Evolutionary conservation across 23 tunicate species (phyloP).

Genomic region (Ciona savignyi): DNA sequence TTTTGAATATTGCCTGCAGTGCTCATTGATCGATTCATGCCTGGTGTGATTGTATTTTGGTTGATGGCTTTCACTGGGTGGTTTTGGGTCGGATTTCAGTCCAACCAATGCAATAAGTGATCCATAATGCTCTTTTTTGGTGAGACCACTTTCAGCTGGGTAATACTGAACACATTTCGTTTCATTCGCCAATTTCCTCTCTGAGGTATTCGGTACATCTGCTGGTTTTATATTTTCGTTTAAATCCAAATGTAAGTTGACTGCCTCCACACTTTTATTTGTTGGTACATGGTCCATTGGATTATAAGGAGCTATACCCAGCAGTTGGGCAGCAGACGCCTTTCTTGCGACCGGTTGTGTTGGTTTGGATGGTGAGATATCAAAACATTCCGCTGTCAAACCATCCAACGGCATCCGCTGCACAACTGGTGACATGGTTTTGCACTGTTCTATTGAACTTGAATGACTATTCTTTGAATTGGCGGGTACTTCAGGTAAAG

Average conservation of each 20-base stretch:
- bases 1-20: not conserved
- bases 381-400: constrained; percentile 3
- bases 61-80: not conserved
- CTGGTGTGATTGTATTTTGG: not conserved
- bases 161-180: constrained; percentile 15
- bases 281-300: not conserved
- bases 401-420: not conserved
- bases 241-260: constrained; percentile 1
- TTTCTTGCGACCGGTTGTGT: constrained; percentile 1
- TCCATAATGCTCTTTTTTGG: constrained; percentile 24
- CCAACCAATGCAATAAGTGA: constrained; percentile 54
- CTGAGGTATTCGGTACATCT: not conserved
- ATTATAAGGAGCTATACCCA: constrained; percentile 4
- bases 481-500: not conserved
- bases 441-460: not conserved
- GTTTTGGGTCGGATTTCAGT: not conserved
- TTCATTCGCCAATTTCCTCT: not conserved
- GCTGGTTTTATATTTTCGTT: constrained; percentile 7
- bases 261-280: not conserved
- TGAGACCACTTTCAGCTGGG: constrained; percentile 5
- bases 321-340: constrained; percentile 10
- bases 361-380: not conserved
- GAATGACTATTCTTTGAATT: too few species aligned
- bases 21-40: not conserved
- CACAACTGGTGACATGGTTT: not conserved